phyloP scores from a whole-genome alignment of 2,888 invertebrate genomes.

The Sinotaia quadrata region DNA sequence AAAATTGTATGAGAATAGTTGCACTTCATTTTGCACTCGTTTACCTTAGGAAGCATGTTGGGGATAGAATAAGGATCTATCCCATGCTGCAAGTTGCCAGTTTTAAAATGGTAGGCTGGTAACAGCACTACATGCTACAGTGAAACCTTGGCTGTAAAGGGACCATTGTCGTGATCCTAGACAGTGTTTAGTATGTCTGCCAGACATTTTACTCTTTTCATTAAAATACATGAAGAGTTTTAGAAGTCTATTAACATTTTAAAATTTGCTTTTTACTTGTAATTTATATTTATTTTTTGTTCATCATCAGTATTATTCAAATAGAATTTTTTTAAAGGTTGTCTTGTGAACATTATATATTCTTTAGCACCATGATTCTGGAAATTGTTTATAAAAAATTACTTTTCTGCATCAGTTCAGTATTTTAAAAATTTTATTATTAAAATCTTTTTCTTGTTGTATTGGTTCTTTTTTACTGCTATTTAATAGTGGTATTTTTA shows the following conservation, averaged over 20 bases:
- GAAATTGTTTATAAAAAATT: too few relatives aligned
- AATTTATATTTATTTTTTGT: too few relatives aligned
- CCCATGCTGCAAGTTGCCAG: neutral
- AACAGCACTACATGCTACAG: neutral
- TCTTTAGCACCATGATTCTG: too few relatives aligned
- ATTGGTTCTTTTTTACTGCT: neutral
- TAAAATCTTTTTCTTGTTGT: neutral
- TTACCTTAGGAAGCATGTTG: neutral
- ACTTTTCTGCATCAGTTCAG: too few relatives aligned
- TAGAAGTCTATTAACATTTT: too few relatives aligned
- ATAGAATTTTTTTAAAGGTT: too few relatives aligned
- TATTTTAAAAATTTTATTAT: too few relatives aligned
- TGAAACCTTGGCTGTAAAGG: neutral
- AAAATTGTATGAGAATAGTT: too few relatives aligned
- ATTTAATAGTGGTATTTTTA: neutral
- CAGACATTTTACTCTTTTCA: neutral
- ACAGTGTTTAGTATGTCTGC: neutral
- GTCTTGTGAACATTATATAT: too few relatives aligned
- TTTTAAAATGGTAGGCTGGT: neutral
- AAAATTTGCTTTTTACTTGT: too few relatives aligned
- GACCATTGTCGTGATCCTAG: neutral
- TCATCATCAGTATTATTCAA: too few relatives aligned
- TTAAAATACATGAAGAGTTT: too few relatives aligned
- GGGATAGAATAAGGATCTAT: neutral
- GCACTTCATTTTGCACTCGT: neutral